Evolutionary conservation across 2,797 vertebrate species (phyloP), one percentile per base, ranked within the genome.

Genomic region (Premnoplex brunnescens): DNA sequence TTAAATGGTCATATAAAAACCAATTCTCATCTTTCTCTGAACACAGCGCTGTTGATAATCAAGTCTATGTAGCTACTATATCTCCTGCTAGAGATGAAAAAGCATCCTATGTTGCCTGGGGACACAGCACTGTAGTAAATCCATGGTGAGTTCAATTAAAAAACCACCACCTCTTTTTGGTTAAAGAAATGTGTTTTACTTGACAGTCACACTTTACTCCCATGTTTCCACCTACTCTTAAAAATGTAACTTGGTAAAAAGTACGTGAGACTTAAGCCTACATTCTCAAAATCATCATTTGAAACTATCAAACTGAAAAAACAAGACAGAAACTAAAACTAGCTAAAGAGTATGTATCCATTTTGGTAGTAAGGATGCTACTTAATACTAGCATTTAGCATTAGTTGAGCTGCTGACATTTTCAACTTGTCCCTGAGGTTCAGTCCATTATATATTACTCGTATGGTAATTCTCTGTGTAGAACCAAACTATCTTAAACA

Each of bases 51-150:
- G 72, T 99, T 32, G 99, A 99, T 97, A 99, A 99, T 95, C 99
- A 99, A 89, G 95, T 99, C 39, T 99, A 98, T 0, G 98, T 99
- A 87, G 99, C 99, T 89, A 98, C 99, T 0, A 98, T 98, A 39
- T 99, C 99, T 66, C 99, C 99, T 77, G 99, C 99, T 52, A 98
- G 99, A 97, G 99, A 99, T 81, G 98, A 99, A 54, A 97, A 97
- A 1, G 98, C 99, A 19, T 98, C 99, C 3, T 99, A 99, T 26
- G 97, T 99, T 36, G 99, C 99, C 49, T 99, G 99, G 99, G 99
- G 99, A 95, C 99, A 99, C 97, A 99, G 99, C 98, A 98, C 98
- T 2, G 97, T 99, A 4, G 99, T 99, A 63, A 99, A 97, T 96
- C 99, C 99, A 32, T 99, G 99, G 99, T 99, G 87, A 98, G 98